Base-by-base conservation (phyloP, 2,797 vertebrate genomes). In the Sebastolobus altivelis region DNA sequence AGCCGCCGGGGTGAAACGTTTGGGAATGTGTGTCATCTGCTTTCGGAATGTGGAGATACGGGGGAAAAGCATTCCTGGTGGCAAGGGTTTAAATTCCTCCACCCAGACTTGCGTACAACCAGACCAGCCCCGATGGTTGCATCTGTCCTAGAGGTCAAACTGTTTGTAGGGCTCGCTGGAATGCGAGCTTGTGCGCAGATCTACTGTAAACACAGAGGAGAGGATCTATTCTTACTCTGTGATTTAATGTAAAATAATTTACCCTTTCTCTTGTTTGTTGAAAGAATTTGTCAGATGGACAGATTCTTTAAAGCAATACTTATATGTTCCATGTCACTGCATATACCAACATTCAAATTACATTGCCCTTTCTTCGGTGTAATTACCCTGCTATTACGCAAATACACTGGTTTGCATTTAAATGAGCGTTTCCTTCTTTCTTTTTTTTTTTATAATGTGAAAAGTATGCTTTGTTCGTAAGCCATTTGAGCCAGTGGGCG, bases 111-210 rank as follows among this genome's bases (percentile, higher is more conserved):
- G 54, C n/a, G 25, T 78, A 78, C 37, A 74, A 77, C 43, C 87
- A 79, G 75, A 83, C 29, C 14, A 29, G 66, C 77, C 69, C 73
- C 73, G 58, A 79, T 77, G 83, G 79, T 75, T 75, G 69, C 81
- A 85, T 92, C 71, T 87, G 85, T 89, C 82, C 54, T 68, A 68
- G 73, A 89, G 89, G 88, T 88, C 86, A 88, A 84, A 83, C 65
- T 85, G 75, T 79, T 79, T 67, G 77, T 73, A 80, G 72, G 75
- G 65, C 59, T 75, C 8, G 66, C 66, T 72, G 79, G 78, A 87
- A 89, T 89, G 80, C 25, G 61, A 77, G 71, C 33, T 20, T 79
- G 43, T 43, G 55, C 49, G 31, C 18, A 72, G 6, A 78, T 70
- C 52, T n/a, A 31, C 35, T 37, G 65, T 65, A 58, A 75, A 70